These are phyloP conservation scores for Ammodytes dubius DNA, from an alignment of 2,113 vertebrate genomes.

Conservation along the genomic window DNA sequence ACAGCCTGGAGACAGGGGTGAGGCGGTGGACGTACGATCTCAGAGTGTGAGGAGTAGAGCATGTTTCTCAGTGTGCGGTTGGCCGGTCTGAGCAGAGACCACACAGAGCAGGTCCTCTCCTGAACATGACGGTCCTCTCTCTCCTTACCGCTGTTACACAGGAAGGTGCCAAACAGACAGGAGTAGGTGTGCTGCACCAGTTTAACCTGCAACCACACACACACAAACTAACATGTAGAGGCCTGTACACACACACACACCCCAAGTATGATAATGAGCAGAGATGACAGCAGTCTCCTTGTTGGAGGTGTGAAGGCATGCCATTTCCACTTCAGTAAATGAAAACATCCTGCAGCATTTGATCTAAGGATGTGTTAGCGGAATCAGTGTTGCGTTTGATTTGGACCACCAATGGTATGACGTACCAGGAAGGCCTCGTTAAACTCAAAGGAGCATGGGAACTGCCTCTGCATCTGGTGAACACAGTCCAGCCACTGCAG, in stretches of 20 bases:
- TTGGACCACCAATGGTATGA: conserved; percentile 12
- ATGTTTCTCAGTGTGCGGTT: conserved; percentile 97
- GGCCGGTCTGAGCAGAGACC: conserved; percentile 95
- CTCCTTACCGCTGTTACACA: conserved; percentile 98
- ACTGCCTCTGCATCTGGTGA: conserved; percentile 99
- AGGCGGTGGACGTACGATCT: conserved; percentile 87
- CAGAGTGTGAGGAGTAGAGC: conserved; percentile 95
- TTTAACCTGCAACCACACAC: conserved; percentile 88
- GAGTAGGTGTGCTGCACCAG: conserved; percentile 98
- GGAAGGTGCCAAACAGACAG: conserved; percentile 98
- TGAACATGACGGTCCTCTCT: conserved; percentile 93
- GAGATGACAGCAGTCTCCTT: conserved; percentile 10
- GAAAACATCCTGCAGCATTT: conserved; percentile 1
- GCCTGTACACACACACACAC: conserved; percentile 19
- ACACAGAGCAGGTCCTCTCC: conserved; percentile 96
- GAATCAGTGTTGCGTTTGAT: neutral
- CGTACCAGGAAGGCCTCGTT: conserved; percentile 99
- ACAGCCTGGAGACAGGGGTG: neutral
- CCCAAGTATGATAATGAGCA: conserved; percentile 21
- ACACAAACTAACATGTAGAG: conserved; percentile 24
- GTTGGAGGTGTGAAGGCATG: neutral
- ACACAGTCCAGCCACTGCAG: conserved; percentile 99
- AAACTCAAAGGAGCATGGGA: conserved; percentile 99
- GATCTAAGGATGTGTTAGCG: neutral
- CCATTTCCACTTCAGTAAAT: neutral